Evolutionary conservation across 1,140 invertebrate genomes (phyloP), one percentile per base, ranked within the genome.

Genomic region (Dinothrombium tinctorium): DNA sequence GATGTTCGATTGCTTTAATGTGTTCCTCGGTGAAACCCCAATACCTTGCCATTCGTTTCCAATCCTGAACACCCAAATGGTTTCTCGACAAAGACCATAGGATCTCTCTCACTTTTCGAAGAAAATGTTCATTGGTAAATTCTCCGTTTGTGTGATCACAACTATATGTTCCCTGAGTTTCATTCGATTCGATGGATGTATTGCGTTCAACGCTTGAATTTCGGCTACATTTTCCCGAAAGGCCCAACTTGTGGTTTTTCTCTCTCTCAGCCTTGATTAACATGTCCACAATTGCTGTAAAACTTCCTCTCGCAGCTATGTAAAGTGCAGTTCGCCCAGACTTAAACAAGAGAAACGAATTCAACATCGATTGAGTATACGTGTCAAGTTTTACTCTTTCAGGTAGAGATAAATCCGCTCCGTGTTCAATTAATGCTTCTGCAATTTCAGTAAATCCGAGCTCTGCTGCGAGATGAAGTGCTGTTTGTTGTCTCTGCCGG

Each of bases 221-320:
- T 22, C 35, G 3, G n/a, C 14, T 11, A 8, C n/a, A 9, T 14
- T 20, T 9, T 15, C 29, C 22, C 31, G 38, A 21, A n/a, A 15
- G 6, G 23, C 41, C 2, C n/a, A n/a, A 36, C 8, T 22, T 19
- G 12, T 12, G 12, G 22, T 21, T 9, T 33, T 36, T 21, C 9
- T 45, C 41, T 36, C 51, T 33, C 29, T 63, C 69, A 6, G 76
- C 79, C 54, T 72, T 74, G 37, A 80, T 79, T 28, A 81, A 71
- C 64, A 80, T 74, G 51, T 79, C 76, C 36, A 81, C 71, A 37
- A 82, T 79, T 3, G 75, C 73, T 11, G 76, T 77, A 58, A 78
- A 78, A 54, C 75, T 78, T 11, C 76, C 76, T 44, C 76, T 59
- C 1, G 76, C 74, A 0, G 76, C 73, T 22, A 75, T 67, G 47